phyloP scores from a whole-genome alignment of 2,113 vertebrate species.

The Malaclemys terrapin region DNA sequence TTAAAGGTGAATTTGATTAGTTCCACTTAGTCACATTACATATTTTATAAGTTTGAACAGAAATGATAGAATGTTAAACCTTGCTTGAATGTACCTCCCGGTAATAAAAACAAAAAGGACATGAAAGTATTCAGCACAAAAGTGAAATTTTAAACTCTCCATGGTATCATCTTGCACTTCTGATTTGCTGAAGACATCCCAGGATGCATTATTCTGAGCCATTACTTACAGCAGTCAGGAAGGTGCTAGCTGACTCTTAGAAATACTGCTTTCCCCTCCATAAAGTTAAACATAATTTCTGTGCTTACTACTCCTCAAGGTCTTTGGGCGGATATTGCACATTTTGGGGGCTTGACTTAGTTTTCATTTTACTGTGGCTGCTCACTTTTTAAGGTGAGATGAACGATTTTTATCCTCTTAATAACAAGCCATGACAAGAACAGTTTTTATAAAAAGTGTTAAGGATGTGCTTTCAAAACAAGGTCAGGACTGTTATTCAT shows the following conservation, averaged over 20 bases:
- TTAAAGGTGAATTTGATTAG: background rate
- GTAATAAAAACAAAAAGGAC: no score
- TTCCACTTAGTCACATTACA: background rate
- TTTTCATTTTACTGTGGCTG: rapidly evolving
- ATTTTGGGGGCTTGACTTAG: background rate
- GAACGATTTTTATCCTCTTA: background rate
- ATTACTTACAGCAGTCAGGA: background rate
- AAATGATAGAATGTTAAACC: background rate
- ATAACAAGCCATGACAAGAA: background rate
- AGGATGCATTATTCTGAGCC: background rate
- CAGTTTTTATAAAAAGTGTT: background rate
- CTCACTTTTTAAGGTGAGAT: background rate
- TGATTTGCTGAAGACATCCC: background rate
- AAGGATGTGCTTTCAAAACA: background rate
- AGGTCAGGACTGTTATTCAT: background rate
- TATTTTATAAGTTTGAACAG: background rate
- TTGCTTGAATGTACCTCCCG: background rate
- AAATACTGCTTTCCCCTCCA: background rate
- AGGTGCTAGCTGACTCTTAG: background rate
- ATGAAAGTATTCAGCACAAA: background rate
- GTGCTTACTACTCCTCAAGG: background rate
- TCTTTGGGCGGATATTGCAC: background rate
- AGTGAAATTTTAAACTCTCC: background rate
- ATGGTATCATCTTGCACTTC: background rate
- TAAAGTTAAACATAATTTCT: background rate